These are phyloP conservation scores for Aphodius granarius DNA, from an alignment of 2,888 invertebrate species.

Conservation along the genomic window DNA sequence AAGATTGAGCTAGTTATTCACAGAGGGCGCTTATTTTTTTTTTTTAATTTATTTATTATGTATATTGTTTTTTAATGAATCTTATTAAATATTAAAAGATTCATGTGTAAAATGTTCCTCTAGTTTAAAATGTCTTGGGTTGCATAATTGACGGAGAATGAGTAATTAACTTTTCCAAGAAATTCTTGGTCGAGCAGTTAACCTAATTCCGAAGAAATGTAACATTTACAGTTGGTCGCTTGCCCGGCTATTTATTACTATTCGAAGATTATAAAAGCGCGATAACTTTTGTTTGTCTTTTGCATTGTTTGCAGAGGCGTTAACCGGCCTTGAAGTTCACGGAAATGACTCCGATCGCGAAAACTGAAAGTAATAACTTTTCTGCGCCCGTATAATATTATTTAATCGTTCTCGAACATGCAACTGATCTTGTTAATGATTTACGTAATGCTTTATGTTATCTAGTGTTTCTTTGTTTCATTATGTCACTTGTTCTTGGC, in stretches of 20 bases:
- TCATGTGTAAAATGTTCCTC: neutral
- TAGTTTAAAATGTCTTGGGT: neutral
- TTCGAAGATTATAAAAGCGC: neutral
- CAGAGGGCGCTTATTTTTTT: too few relatives aligned
- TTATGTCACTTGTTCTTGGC: neutral
- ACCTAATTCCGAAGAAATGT: neutral
- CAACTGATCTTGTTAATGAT: neutral
- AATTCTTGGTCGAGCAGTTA: neutral
- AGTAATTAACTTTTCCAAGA: neutral
- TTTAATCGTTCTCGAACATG: neutral
- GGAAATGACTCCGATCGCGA: neutral
- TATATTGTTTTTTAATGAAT: too few relatives aligned
- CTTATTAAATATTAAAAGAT: too few relatives aligned
- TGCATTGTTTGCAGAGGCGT: neutral
- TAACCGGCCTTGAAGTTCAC: neutral
- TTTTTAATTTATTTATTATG: too few relatives aligned
- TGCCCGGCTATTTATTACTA: neutral
- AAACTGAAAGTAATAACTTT: neutral
- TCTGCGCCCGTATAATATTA: neutral
- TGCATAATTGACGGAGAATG: neutral
- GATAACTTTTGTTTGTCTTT: neutral
- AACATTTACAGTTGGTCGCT: neutral
- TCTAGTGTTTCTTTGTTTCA: neutral
- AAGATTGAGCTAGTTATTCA: too few relatives aligned
- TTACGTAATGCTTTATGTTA: neutral